A percentile compares a stretch with the other conserved stretches of the same genome.
These are phyloP conservation scores for Gnathonemus longibarbis DNA, from an alignment of 2,113 vertebrate genomes.

Conservation along the genomic window DNA sequence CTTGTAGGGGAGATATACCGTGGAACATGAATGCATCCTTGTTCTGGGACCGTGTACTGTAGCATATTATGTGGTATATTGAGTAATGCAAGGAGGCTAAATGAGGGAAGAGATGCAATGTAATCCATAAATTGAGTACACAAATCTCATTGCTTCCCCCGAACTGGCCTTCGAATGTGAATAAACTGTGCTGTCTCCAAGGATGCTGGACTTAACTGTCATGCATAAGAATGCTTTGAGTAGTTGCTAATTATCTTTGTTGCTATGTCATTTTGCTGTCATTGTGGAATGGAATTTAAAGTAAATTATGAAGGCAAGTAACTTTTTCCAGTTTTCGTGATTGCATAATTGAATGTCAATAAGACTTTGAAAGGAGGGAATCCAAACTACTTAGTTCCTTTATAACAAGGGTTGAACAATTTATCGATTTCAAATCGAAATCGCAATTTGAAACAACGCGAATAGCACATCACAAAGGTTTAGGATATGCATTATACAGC, in stretches of 20 bases:
- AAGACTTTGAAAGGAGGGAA: neutral
- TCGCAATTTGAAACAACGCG: neutral
- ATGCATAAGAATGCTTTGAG: neutral
- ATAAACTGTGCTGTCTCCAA: neutral
- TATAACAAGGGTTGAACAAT: neutral
- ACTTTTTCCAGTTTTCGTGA: neutral
- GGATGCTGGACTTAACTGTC: neutral
- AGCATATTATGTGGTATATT: neutral
- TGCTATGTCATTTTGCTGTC: neutral
- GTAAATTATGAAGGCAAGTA: neutral
- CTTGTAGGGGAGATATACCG: neutral
- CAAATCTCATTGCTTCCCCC: neutral
- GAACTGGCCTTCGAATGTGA: neutral
- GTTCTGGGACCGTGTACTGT: neutral
- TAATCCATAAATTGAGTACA: neutral
- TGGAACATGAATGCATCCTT: neutral
- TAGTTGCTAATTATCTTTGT: neutral
- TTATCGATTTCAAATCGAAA: neutral
- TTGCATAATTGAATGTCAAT: neutral
- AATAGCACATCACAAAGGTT: neutral
- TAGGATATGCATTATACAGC: neutral
- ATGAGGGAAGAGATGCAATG: neutral
- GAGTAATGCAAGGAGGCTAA: neutral
- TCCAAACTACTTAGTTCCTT: neutral
- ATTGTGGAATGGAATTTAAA: neutral